phyloP scores from a whole-genome alignment of 1,140 invertebrate species.

The Drosophila orosa region DNA sequence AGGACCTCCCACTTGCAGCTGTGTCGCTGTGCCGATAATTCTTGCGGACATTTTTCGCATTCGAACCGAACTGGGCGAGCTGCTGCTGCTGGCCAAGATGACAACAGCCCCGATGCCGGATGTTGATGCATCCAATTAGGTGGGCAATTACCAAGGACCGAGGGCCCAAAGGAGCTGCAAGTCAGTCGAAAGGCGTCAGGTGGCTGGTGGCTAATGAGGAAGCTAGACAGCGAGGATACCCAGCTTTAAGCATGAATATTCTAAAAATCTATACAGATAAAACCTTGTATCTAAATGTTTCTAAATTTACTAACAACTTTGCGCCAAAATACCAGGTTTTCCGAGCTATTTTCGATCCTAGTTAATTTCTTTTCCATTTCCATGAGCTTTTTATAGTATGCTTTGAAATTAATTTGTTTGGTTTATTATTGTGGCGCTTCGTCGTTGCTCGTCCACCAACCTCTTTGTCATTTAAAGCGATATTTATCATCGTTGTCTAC shows the following conservation, averaged over 20 bases:
- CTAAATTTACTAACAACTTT: no score
- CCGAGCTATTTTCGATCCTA: no score
- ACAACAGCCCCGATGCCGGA: conserved; percentile 42
- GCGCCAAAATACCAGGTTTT: no score
- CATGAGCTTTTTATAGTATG: conserved; percentile 22
- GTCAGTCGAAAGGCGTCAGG: conserved; percentile 9
- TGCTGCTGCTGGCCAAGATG: conserved; percentile 22
- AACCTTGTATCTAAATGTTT: no score
- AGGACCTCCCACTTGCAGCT: conserved; percentile 15
- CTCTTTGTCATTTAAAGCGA: conserved; percentile 73
- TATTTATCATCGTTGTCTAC: conserved; percentile 75
- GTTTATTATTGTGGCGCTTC: conserved; percentile 57
- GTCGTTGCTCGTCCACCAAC: background rate
- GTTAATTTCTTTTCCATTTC: conserved; percentile 3
- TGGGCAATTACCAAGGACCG: conserved; percentile 57
- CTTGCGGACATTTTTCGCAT: conserved; percentile 30
- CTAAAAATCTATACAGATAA: no score
- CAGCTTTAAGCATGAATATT: no score
- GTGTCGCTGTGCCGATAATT: conserved; percentile 16
- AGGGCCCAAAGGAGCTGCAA: conserved; percentile 28
- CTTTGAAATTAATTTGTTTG: conserved; percentile 69
- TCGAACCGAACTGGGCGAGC: background rate
- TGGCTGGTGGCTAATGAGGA: conserved; percentile 52
- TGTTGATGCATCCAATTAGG: conserved; percentile 74
- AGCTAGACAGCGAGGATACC: background rate